Percentiles rank a stretch among this genome's conserved stretches.
These are phyloP conservation scores for Yoshiicerus persimilis DNA, from an alignment of 1,140 invertebrate species.

Conservation along the genomic window DNA sequence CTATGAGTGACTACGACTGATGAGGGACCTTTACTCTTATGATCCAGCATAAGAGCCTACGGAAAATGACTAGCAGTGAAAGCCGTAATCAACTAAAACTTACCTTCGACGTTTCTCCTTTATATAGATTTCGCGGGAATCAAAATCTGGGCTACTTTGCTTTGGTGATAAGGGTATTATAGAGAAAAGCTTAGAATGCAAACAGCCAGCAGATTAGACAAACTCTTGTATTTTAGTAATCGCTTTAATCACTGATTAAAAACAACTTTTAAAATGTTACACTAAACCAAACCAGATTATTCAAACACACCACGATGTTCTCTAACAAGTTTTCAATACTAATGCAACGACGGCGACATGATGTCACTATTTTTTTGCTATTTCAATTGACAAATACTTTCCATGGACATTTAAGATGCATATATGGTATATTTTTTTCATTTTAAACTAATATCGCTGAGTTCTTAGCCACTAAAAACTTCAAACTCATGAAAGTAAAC, in stretches of 20 bases:
- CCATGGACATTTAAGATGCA: too few species aligned
- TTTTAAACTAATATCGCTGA: too few species aligned
- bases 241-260: not conserved
- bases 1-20: not conserved
- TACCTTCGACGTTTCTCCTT: not conserved
- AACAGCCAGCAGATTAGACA: not conserved
- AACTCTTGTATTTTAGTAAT: not conserved
- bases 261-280: not conserved
- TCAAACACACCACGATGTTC: not conserved
- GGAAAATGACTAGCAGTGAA: not conserved
- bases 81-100: not conserved
- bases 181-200: not conserved
- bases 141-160: constrained; percentile 2
- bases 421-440: too few species aligned
- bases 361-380: too few species aligned
- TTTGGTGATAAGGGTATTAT: not conserved
- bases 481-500: too few species aligned
- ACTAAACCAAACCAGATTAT: not conserved
- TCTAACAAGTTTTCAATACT: not conserved
- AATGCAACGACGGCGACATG: too few species aligned
- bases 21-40: not conserved
- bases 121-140: constrained; percentile 11
- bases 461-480: too few species aligned
- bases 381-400: too few species aligned
- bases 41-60: not conserved